Conservation (phyloP, 1,140 invertebrate genomes). For the Conus betulinus region DNA sequence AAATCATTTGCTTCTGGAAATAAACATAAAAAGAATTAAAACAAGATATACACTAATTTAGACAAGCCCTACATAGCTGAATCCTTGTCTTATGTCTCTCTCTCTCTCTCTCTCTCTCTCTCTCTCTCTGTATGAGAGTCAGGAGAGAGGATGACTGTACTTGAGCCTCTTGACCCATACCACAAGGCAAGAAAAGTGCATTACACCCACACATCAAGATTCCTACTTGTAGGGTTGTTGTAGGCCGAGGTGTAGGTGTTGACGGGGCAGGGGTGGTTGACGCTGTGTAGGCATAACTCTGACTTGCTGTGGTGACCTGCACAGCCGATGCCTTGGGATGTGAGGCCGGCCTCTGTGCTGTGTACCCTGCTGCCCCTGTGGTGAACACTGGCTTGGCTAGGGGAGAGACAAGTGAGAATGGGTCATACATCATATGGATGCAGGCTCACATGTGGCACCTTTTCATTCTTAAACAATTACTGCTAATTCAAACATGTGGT, state of each 20-base stretch:
- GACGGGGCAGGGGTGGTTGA: conserved; percentile 56
- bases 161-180: too few relatives aligned
- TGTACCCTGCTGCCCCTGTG: conserved; percentile 77
- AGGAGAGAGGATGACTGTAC: too few relatives aligned
- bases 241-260: conserved; percentile 66
- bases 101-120: too few relatives aligned
- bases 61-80: background rate
- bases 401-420: conserved; percentile 44
- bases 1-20: background rate
- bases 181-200: too few relatives aligned
- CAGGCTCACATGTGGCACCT: too few relatives aligned
- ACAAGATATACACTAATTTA: background rate
- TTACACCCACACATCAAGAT: background rate
- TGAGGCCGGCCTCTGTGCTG: conserved; percentile 67
- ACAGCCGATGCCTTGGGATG: conserved; percentile 66
- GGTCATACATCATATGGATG: too few relatives aligned
- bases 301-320: conserved; percentile 62
- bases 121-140: too few relatives aligned
- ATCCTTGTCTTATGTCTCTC: background rate
- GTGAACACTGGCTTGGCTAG: conserved; percentile 75
- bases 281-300: conserved; percentile 68
- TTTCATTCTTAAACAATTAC: too few relatives aligned
- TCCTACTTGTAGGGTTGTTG: conserved; percentile 57
- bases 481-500: too few relatives aligned
- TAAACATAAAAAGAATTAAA: background rate